Evolutionary conservation across 2,888 invertebrate genomes (phyloP).

Genomic region (Chymomyza fuscimana): DNA sequence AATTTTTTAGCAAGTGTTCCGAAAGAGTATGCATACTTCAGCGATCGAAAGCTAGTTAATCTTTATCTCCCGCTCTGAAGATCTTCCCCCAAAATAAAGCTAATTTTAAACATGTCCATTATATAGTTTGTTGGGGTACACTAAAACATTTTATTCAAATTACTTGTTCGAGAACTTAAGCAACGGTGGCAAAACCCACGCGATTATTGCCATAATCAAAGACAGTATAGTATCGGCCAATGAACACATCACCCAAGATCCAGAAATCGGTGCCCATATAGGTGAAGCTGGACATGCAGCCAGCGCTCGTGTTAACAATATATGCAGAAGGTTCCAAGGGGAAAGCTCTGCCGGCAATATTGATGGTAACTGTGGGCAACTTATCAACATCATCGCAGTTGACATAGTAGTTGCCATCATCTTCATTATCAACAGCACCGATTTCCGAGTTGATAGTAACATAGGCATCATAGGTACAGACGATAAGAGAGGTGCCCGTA

Average conservation of each 20-base stretch:
- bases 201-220: constrained; percentile 92
- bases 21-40: no score
- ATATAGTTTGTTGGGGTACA: no score
- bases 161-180: constrained; percentile 62
- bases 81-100: no score
- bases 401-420: constrained; percentile 88
- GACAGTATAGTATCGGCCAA: constrained; percentile 95
- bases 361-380: constrained; percentile 88
- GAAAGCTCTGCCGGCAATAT: constrained; percentile 87
- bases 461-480: constrained; percentile 81
- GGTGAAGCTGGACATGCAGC: constrained; percentile 95
- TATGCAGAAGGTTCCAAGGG: constrained; percentile 89
- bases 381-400: constrained; percentile 87
- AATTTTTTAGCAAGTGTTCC: no score
- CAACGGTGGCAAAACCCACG: constrained; percentile 90
- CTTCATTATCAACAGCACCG: constrained; percentile 7
- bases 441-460: constrained; percentile 35
- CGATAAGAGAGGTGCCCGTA: constrained; percentile 96
- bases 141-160: no score
- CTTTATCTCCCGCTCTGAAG: no score
- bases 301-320: constrained; percentile 82
- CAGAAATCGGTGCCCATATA: constrained; percentile 89
- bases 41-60: no score
- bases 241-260: constrained; percentile 98
- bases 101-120: no score